These are phyloP conservation scores for Rotaria sp. DNA, from an alignment of 2,888 invertebrate species.

Conservation along the genomic window DNA sequence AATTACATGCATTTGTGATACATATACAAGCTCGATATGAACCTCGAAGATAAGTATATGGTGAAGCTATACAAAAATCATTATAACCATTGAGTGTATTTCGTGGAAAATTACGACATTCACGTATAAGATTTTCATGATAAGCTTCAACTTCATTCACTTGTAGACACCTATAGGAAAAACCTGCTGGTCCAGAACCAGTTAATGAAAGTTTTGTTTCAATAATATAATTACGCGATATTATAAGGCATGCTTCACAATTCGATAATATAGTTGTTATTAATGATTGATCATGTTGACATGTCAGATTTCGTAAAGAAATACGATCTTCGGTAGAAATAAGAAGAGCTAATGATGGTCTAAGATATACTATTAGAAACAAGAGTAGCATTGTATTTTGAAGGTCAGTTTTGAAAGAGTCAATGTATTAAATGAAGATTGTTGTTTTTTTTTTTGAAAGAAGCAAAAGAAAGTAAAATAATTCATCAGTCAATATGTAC, in stretches of 20 bases:
- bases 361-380: neutral
- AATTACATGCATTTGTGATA: neutral
- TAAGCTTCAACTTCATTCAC: neutral
- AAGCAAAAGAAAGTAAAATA: neutral
- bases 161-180: neutral
- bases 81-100: slow-evolving; percentile 10
- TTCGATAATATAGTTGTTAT: neutral
- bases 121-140: slow-evolving; percentile 8
- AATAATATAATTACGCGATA: neutral
- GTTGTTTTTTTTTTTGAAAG: neutral
- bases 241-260: slow-evolving; percentile 12
- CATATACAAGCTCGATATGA: slow-evolving; percentile 23
- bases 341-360: neutral
- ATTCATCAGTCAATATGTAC: neutral
- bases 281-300: neutral
- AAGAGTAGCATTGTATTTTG: neutral
- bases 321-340: neutral
- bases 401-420: neutral
- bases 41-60: neutral
- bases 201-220: slow-evolving; percentile 15
- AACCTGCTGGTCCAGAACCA: neutral
- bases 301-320: neutral
- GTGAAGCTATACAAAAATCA: slow-evolving; percentile 25
- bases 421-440: neutral
- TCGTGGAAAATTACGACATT: neutral